These are phyloP conservation scores for Drosophila teissieri DNA, from an alignment of 1,140 invertebrate genomes.

Conservation along the genomic window DNA sequence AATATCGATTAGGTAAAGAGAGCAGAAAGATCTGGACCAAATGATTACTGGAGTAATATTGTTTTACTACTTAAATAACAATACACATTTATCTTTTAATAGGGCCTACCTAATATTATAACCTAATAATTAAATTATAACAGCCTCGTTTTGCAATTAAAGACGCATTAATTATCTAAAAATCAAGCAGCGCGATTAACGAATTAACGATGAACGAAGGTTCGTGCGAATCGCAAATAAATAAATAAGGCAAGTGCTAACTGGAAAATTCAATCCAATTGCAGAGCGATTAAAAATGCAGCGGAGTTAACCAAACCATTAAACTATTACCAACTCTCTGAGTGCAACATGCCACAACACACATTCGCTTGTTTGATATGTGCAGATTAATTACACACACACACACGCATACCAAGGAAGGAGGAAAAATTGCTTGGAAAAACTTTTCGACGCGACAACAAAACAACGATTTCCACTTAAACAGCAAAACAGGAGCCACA, in stretches of 20 bases:
- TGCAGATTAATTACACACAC: constrained; percentile 63
- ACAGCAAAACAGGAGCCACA: constrained; percentile 57
- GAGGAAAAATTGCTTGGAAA: constrained; percentile 71
- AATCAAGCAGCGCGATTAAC: neutral
- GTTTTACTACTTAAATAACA: no score
- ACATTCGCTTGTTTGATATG: constrained; percentile 24
- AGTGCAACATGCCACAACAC: constrained; percentile 45
- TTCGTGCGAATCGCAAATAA: constrained; percentile 5
- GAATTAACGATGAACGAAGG: neutral
- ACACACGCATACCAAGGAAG: constrained; percentile 1
- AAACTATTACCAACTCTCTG: constrained; percentile 71
- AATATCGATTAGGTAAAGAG: constrained; percentile 4
- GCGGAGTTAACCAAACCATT: constrained; percentile 53
- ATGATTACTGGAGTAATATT: neutral
- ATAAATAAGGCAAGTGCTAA: constrained; percentile 24
- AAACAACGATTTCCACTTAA: constrained; percentile 83
- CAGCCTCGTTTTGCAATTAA: neutral
- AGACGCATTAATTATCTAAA: neutral
- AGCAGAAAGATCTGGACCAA: neutral
- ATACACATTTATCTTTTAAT: no score
- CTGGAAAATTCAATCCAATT: constrained; percentile 31
- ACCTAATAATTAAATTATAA: no score
- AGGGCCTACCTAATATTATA: no score
- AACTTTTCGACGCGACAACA: constrained; percentile 76
- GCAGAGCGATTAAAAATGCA: constrained; percentile 46